Evolutionary conservation across 2,888 invertebrate genomes (phyloP), one percentile per base, ranked within the genome.

Genomic region (Heteromyza rotundicornis): DNA sequence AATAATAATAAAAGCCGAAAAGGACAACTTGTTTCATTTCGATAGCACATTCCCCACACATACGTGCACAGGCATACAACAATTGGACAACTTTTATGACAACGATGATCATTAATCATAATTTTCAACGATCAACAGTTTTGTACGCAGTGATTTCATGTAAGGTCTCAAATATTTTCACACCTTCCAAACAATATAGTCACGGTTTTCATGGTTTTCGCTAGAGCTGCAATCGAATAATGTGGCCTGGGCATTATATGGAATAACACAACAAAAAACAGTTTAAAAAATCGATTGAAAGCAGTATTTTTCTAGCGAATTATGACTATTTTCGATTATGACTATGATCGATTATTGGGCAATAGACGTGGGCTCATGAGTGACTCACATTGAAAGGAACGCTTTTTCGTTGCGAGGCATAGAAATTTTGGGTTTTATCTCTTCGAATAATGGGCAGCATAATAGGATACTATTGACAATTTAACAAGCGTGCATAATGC

Each of bases 51-150:
- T n/a, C n/a, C n/a, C n/a, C n/a, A n/a, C n/a, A n/a, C n/a, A n/a
- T n/a, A 40, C 5, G 47, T 20, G 19, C n/a, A n/a, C 16, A 3
- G 40, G 40, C 40, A n/a, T 7, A 40, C 3, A 7, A 14, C 40
- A 40, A 40, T 47, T 20, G 10, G 40, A n/a, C 40, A 40, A 40
- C 40, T 20, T 40, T 40, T 17, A 47, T 47, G 19, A 24, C 14
- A 22, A 16, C 2, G 52, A 14, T 59, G 60, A 72, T 74, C 80
- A 79, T 79, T 80, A 80, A 79, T 79, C 79, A 79, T 74, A 77
- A 74, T 75, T 75, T 72, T 73, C 74, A 77, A 66, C 80, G 73
- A 75, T 79, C 79, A 80, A 79, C 77, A 75, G 72, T 71, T 78
- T 79, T 80, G 79, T 78, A 72, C 63, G 68, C 68, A 71, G 75